These are phyloP conservation scores for Dorcus hopei DNA, from an alignment of 2,888 invertebrate species.

Conservation along the genomic window DNA sequence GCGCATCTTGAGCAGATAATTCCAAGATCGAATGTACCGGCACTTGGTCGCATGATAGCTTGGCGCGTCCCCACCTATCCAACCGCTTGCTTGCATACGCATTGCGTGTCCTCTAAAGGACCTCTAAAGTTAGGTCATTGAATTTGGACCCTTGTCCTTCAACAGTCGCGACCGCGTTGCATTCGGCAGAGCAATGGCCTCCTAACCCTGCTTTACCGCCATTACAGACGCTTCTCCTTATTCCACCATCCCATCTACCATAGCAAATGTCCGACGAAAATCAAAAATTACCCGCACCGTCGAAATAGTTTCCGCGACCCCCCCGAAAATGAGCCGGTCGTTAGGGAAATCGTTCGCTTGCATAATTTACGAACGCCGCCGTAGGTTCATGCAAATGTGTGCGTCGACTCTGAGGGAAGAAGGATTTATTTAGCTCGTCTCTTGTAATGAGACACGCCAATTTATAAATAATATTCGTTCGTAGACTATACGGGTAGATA, in stretches of 20 bases:
- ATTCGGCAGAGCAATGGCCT: conserved; percentile 44
- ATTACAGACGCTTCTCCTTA: conserved; percentile 22
- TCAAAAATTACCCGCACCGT: neutral
- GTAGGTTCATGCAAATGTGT: neutral
- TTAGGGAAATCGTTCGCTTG: conserved; percentile 2
- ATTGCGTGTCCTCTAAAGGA: conserved; percentile 51
- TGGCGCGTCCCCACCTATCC: conserved; percentile 10
- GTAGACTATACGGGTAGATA: conserved; percentile 17
- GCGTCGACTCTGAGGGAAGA: neutral
- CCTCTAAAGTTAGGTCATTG: conserved; percentile 54
- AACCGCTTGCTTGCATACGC: conserved; percentile 36
- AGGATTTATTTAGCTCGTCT: conserved; percentile 10
- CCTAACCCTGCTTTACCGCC: conserved; percentile 34
- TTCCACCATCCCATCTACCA: neutral
- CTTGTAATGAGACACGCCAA: conserved; percentile 21
- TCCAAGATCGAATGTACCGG: conserved; percentile 1
- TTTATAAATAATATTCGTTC: conserved; percentile 13
- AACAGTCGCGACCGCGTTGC: conserved; percentile 42
- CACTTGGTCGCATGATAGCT: conserved; percentile 1
- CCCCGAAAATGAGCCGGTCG: neutral
- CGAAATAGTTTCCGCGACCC: neutral
- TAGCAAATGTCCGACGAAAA: conserved; percentile 15
- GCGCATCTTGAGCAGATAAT: conserved; percentile 5
- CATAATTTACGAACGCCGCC: neutral
- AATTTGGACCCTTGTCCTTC: conserved; percentile 53